Evolutionary conservation across 37 sponge, comb jelly and placozoan genomes (phyloP).

Genomic region (Halichondria panicea): DNA sequence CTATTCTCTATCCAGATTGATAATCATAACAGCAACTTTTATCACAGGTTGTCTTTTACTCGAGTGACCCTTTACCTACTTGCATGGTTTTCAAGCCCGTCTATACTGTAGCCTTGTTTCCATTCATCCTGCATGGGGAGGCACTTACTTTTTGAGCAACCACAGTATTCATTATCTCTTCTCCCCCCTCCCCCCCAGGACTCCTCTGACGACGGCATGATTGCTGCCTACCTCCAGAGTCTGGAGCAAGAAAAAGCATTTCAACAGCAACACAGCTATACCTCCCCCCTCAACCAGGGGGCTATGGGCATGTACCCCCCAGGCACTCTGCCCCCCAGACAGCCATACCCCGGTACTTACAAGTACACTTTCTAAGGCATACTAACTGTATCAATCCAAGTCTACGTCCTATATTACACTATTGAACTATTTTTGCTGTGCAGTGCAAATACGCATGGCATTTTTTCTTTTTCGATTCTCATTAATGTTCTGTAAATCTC

Average conservation of each 20-base stretch:
- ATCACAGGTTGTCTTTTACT: not conserved
- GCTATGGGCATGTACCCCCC: not conserved
- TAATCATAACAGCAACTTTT: too few relatives aligned
- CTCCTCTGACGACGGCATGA: conserved; percentile 17
- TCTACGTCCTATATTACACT: too few relatives aligned
- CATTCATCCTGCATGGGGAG: too few relatives aligned
- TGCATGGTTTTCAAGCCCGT: too few relatives aligned
- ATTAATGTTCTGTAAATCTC: too few relatives aligned
- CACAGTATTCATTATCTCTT: not conserved
- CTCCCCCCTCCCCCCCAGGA: not conserved
- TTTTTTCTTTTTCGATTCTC: too few relatives aligned
- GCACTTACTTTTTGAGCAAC: too few relatives aligned
- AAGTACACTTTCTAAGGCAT: not conserved
- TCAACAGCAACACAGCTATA: not conserved
- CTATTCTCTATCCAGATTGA: too few relatives aligned
- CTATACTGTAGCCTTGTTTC: too few relatives aligned
- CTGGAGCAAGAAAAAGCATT: conserved; percentile 45
- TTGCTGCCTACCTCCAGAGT: conserved; percentile 47
- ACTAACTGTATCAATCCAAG: not conserved
- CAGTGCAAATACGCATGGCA: too few relatives aligned
- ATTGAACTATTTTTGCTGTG: too few relatives aligned
- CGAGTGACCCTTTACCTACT: too few relatives aligned
- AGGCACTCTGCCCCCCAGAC: not conserved
- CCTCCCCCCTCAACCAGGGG: not conserved
- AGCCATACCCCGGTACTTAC: not conserved